phyloP scores from a whole-genome alignment of 2,113 vertebrate species.

The Tringa solitaria region DNA sequence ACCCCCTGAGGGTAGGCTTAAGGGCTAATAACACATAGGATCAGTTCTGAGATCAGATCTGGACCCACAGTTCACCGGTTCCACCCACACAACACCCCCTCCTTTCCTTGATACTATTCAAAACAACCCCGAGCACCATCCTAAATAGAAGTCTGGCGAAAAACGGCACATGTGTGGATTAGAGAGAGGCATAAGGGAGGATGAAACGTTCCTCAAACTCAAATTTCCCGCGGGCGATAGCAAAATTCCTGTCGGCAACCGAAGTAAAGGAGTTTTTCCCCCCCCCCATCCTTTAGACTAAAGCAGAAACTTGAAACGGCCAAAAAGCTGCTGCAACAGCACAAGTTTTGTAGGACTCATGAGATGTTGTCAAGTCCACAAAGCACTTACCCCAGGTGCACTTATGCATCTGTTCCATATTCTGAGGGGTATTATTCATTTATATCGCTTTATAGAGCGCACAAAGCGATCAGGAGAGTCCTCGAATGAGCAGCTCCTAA shows the following conservation, averaged over 20 bases:
- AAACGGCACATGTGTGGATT: not conserved
- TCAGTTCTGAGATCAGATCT: not conserved
- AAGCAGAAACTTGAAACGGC: not conserved
- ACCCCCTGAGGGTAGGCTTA: not conserved
- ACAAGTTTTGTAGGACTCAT: not conserved
- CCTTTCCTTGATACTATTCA: not conserved
- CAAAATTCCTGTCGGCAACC: not conserved
- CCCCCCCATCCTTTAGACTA: not conserved
- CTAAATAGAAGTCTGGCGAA: not conserved
- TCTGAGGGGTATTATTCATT: not conserved
- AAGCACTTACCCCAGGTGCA: constrained; percentile 12
- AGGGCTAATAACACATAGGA: not conserved
- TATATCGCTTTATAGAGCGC: not conserved
- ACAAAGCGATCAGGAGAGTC: not conserved
- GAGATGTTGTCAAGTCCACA: not conserved
- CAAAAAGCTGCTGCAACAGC: constrained; percentile 11
- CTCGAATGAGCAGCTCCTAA: not conserved
- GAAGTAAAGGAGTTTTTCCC: not conserved
- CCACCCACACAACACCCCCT: not conserved
- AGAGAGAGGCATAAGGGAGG: not conserved
- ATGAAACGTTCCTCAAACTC: not conserved
- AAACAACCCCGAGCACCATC: rapidly evolving
- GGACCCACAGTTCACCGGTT: not conserved
- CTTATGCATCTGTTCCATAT: not conserved
- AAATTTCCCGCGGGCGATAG: not conserved